phyloP scores from a whole-genome alignment of 2,888 invertebrate genomes.

The Scaptomyza polygonia region DNA sequence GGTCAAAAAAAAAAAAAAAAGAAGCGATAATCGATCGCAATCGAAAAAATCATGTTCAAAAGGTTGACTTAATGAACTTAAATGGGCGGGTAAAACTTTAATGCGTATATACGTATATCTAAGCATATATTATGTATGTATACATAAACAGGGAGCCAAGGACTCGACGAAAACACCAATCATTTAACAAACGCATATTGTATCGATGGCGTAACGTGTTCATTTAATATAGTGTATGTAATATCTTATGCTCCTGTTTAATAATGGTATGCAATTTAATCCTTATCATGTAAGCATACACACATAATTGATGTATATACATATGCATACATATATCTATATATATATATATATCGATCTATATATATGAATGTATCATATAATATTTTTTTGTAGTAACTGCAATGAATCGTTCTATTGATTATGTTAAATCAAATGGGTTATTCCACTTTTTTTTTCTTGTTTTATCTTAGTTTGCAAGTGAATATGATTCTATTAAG shows the following conservation, averaged over 20 bases:
- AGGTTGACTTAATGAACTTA: constrained; percentile 7
- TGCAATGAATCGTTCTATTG: constrained; percentile 6
- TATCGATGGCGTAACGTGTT: constrained; percentile 6
- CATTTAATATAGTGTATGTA: neutral
- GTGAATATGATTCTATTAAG: constrained; percentile 11
- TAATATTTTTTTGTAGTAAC: constrained; percentile 7
- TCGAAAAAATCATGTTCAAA: constrained; percentile 16
- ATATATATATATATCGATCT: neutral
- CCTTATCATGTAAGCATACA: constrained; percentile 4
- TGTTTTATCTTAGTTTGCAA: constrained; percentile 11
- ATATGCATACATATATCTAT: neutral
- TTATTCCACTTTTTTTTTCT: constrained; percentile 9
- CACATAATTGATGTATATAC: constrained; percentile 1
- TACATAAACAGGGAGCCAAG: constrained; percentile 1
- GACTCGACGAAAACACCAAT: constrained; percentile 2
- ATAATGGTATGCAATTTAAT: constrained; percentile 3
- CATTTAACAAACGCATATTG: neutral
- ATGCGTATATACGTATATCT: constrained; percentile 3
- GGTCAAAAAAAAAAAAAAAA: too few relatives aligned
- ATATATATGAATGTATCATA: neutral
- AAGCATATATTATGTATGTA: constrained; percentile 5
- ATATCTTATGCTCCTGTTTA: constrained; percentile 11
- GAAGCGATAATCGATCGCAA: constrained; percentile 12
- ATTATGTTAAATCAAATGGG: constrained; percentile 2
- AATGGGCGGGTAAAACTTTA: constrained; percentile 9